A percentile compares a stretch with the other conserved stretches of the same genome.
Conservation (phyloP, 2,888 invertebrate genomes). For the Tenthredo distinguenda region DNA sequence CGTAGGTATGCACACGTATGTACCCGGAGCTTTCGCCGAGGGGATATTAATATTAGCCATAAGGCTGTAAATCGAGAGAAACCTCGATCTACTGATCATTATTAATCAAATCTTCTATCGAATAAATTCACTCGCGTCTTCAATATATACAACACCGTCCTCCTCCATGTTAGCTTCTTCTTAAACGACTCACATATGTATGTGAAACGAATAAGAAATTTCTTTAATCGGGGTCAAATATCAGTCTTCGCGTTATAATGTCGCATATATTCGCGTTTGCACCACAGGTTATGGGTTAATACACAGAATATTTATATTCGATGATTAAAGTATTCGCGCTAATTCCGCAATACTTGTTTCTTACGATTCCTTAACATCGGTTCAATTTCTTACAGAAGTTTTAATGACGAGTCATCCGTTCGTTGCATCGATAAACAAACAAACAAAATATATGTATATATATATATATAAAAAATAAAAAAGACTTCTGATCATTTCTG, state of each 20-base stretch:
- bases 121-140: not conserved
- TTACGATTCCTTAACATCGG: not conserved
- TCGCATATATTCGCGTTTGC: not conserved
- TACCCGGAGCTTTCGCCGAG: not conserved
- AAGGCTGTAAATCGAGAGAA: not conserved
- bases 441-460: not conserved
- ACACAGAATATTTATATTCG: not conserved
- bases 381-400: not conserved
- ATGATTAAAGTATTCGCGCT: not conserved
- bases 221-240: slow-evolving; percentile 2
- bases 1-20: not conserved
- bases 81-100: slow-evolving; percentile 10
- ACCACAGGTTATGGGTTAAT: not conserved
- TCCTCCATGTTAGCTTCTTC: not conserved
- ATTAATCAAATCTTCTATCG: slow-evolving; percentile 16
- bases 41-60: too few relatives aligned
- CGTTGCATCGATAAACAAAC: not conserved
- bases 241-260: not conserved
- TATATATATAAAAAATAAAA: not conserved
- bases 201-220: not conserved
- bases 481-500: not conserved
- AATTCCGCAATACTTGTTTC: not conserved
- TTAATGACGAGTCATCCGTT: not conserved
- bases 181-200: not conserved
- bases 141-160: not conserved